phyloP scores from a whole-genome alignment of 2,797 vertebrate genomes.

The Melopsittacus undulatus region DNA sequence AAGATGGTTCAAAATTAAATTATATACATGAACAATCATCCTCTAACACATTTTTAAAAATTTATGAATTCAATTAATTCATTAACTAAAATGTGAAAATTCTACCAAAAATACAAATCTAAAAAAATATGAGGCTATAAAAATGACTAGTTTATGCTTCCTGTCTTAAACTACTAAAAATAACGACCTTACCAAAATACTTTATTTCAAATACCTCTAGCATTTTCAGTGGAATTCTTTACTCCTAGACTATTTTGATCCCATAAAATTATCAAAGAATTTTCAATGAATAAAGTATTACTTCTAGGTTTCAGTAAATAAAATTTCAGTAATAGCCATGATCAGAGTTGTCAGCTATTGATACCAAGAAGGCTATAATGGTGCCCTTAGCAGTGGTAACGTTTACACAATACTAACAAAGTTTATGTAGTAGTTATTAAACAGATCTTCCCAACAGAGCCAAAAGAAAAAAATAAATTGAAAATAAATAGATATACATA shows the following conservation, averaged over 20 bases:
- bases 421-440: neutral
- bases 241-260: neutral
- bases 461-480: neutral
- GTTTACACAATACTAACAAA: neutral
- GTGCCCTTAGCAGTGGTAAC: neutral
- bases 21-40: neutral
- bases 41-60: neutral
- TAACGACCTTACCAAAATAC: neutral
- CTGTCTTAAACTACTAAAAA: neutral
- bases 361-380: neutral
- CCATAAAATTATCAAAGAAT: neutral
- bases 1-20: neutral
- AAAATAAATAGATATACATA: neutral
- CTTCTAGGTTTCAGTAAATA: neutral
- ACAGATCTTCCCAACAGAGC: neutral
- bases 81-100: neutral
- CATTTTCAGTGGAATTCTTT: neutral
- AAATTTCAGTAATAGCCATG: neutral
- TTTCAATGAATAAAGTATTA: neutral
- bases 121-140: neutral
- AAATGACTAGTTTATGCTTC: neutral
- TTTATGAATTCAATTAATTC: fast-evolving
- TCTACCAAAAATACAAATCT: neutral
- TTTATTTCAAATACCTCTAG: neutral
- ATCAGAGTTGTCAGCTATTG: neutral